phyloP scores from a whole-genome alignment of 2,888 invertebrate species.

The Synergus gifuensis region DNA sequence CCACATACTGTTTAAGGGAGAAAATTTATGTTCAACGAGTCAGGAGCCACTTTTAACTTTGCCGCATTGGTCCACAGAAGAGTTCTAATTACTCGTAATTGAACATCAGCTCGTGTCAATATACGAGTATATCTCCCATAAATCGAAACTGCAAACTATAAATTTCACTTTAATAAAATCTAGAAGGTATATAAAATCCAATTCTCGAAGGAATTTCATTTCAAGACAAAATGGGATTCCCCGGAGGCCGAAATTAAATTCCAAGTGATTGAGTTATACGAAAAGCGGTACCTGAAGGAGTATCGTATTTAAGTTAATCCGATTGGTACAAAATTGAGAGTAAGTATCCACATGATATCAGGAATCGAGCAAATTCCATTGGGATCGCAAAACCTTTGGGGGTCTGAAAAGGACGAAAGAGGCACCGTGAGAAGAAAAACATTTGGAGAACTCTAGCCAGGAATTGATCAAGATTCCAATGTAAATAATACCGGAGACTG shows the following conservation, averaged over 20 bases:
- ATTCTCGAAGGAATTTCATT: conserved; percentile 15
- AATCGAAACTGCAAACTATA: not conserved
- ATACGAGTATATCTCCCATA: not conserved
- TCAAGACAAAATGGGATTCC: not conserved
- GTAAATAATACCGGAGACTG: conserved; percentile 55
- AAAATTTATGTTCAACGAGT: conserved; percentile 42
- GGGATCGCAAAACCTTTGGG: conserved; percentile 26
- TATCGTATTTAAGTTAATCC: conserved; percentile 26
- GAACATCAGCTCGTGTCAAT: not conserved
- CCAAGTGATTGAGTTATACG: not conserved
- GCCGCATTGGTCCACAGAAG: conserved; percentile 23
- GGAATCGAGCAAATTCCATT: conserved; percentile 33
- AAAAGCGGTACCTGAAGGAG: not conserved
- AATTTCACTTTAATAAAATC: not conserved
- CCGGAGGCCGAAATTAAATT: conserved; percentile 29
- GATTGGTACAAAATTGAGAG: conserved; percentile 36
- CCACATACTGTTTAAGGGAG: conserved; percentile 29
- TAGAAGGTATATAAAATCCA: not conserved
- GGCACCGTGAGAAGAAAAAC: conserved; percentile 49
- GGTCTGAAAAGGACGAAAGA: conserved; percentile 23
- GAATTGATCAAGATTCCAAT: conserved; percentile 59
- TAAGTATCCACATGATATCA: conserved; percentile 32
- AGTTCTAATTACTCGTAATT: conserved; percentile 26
- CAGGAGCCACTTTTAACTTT: conserved; percentile 31
- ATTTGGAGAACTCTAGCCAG: conserved; percentile 40